Evolutionary conservation across 2,888 invertebrate species (phyloP), one percentile per base, ranked within the genome.

Genomic region (Brassicogethes aeneus): DNA sequence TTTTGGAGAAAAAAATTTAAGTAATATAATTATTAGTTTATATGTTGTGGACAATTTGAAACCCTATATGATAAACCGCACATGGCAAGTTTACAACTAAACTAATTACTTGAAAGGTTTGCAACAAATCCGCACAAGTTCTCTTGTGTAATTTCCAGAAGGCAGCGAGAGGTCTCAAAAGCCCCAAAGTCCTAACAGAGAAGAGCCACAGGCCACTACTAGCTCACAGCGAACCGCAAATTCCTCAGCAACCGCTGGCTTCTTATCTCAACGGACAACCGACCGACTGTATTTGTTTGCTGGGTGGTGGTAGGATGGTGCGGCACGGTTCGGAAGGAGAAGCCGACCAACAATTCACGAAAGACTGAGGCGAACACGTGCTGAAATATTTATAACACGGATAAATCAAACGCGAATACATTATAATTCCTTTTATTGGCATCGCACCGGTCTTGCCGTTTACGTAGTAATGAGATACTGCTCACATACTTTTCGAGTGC

Each of bases 181-280:
- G 54, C 56, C 57, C 55, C 46, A 53, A 58, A 56, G 58, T 59
- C 60, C 58, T 48, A 56, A 54, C 52, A 43, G 46, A 47, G 47
- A 47, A 45, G 48, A 46, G 41, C 46, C 47, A 17, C 42, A 39
- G 39, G 46, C 41, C 41, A 39, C 37, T 41, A 36, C 40, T 32
- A 45, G 36, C 41, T 45, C 45, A 42, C 40, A 40, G 45, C 36
- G 23, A 16, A 37, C 55, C 55, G 53, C 55, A 55, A 53, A 55
- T 54, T 55, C 50, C 53, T 55, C 48, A 53, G 50, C 46, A 45
- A 48, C 46, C 48, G 43, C 47, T 51, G 46, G 41, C 45, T 52
- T 48, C 48, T 52, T 52, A 53, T 53, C 49, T 50, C 50, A 42
- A 34, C 44, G 47, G 40, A 47, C 43, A 46, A 46, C 38, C 40